These are phyloP conservation scores for Syngnathus typhle DNA, from an alignment of 2,113 vertebrate species.

Conservation along the genomic window DNA sequence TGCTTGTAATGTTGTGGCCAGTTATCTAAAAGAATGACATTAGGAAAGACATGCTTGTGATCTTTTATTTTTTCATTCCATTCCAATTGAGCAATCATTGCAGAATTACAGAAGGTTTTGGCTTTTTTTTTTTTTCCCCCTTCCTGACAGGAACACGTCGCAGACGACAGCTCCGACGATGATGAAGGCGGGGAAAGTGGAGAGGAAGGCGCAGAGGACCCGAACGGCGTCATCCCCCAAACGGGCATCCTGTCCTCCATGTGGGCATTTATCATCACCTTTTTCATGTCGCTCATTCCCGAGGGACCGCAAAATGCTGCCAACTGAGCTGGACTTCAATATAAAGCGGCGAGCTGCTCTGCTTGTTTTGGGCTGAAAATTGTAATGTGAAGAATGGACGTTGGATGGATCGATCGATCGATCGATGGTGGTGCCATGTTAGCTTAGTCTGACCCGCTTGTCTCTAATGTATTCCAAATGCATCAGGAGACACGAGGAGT, in stretches of 20 bases:
- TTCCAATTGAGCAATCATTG: not conserved
- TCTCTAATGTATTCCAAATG: conserved; percentile 11
- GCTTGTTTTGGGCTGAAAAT: not conserved
- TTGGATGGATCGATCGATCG: conserved; percentile 9
- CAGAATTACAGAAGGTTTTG: too few species aligned
- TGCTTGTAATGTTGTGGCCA: too few species aligned
- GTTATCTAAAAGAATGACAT: too few species aligned
- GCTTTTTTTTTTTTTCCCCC: not conserved
- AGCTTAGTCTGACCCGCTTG: conserved; percentile 19
- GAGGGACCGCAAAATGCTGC: conserved; percentile 88
- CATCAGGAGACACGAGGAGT: not conserved
- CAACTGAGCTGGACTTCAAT: conserved; percentile 69
- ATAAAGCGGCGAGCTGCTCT: not conserved
- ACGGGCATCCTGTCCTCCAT: conserved; percentile 86
- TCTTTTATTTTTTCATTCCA: too few species aligned
- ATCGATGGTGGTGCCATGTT: conserved; percentile 24
- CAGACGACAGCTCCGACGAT: conserved; percentile 82
- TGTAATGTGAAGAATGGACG: conserved; percentile 9
- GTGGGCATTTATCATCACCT: conserved; percentile 93
- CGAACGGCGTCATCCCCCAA: conserved; percentile 61
- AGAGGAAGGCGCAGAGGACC: conserved; percentile 77
- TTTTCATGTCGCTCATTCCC: conserved; percentile 95
- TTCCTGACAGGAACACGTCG: conserved; percentile 75
- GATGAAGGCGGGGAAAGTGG: conserved; percentile 68
- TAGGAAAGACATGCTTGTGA: too few species aligned